Base-by-base conservation (phyloP, 2,888 invertebrate species). In the Himalopsyche kuldschensis region DNA sequence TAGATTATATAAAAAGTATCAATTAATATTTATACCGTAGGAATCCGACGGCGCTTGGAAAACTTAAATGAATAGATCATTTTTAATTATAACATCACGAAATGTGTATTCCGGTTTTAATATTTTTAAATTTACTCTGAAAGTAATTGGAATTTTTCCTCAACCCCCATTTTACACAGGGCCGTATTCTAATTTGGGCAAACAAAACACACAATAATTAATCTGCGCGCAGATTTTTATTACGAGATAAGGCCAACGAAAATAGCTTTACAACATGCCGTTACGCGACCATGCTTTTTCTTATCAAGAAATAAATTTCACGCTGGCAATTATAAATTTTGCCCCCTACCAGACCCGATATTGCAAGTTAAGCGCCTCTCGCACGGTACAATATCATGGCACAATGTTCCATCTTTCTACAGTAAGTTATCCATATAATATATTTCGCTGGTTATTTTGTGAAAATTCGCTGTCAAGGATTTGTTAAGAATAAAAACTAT, bases 231-330 rank as follows among this genome's bases (percentile, higher is more conserved):
- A 81, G 77, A 81, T 81, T 81, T 81, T 81, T 32, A 47, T 41
- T 32, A 78, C 69, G 30, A 82, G 81, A 81, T 81, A 76, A 47
- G 77, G 78, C 30, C 30, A 35, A 76, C 76, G 41, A 47, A 83
- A 79, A 84, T 78, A 84, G 80, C 80, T 82, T 82, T 78, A 82
- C 81, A 47, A 48, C 80, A 75, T 75, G 32, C 46, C 41, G 69
- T 69, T 75, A 24, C 55, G 55, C 55, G 55, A 24, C 55, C 55
- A 55, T 55, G 55, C 55, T 79, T 69, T 82, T 77, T 75, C 84
- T 84, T 79, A 82, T 82, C 82, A 46, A 77, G 55, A 78, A 78
- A 82, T 82, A 79, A 84, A 84, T 84, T 79, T 82, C 41, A 76
- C 79, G 55, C 48, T 77, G 77, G 80, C 78, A 84, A 84, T 84